Base-by-base conservation (phyloP, 2,797 vertebrate species). In the Girardinus metallicus region DNA sequence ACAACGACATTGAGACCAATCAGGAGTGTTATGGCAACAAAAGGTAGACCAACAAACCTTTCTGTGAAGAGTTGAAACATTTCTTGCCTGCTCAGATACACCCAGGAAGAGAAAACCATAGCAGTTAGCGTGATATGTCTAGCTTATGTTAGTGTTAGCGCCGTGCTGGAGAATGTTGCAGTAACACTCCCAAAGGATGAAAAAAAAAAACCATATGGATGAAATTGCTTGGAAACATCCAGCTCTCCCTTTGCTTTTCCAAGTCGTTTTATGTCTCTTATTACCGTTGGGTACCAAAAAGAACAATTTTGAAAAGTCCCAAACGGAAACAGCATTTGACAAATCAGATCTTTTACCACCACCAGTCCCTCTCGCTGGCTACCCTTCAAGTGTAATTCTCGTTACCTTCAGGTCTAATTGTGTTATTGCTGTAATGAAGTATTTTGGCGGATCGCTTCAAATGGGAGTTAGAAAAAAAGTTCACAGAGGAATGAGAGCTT, bases 351-450 rank as follows among this genome's bases (percentile, higher is more conserved):
- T 91, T 91, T 94, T 87, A 80, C 90, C 93, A 92, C 93, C 82
- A 82, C 29, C 60, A 89, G 87, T 85, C 92, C 94, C 89, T 94
- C 92, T 87, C 84, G 86, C 82, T 87, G 90, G 90, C 89, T 88
- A 77, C 80, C 79, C 90, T 90, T 90, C 72, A 81, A 89, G 81
- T 75, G 86, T 86, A 90, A 86, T 91, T 93, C 86, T 87, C 86
- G 90, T 89, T 93, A 92, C 94, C 89, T 92, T 95, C 94, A 93
- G 86, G 85, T 79, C 31, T 91, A 91, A 92, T 93, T 89, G 87
- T 90, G 90, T 87, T 93, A 87, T 94, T 93, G 89, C 86, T 91
- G 88, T 80, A 73, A 89, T 93, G 85, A 93, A 91, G 86, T 87
- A 86, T 90, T 89, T 86, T 94, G 94, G 91, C 89, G 21, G 73